A percentile compares a stretch with the other conserved stretches of the same genome.
These are phyloP conservation scores for Heliconius congener DNA, from an alignment of 1,140 invertebrate species.

Conservation along the genomic window DNA sequence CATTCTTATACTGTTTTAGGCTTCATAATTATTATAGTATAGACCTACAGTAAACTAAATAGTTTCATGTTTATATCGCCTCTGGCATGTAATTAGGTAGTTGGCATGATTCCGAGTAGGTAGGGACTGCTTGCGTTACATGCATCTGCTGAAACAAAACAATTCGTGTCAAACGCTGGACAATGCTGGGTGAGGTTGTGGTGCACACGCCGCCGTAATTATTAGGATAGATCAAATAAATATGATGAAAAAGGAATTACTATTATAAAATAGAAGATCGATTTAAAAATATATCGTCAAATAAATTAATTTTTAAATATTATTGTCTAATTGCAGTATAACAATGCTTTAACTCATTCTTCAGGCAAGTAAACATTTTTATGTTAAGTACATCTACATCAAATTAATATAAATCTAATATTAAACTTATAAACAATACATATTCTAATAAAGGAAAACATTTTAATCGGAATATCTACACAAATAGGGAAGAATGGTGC, in stretches of 20 bases:
- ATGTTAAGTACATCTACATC: too few relatives aligned
- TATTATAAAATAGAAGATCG: not conserved
- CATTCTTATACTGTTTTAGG: not conserved
- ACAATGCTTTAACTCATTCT: too few relatives aligned
- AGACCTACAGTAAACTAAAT: slow-evolving; percentile 20
- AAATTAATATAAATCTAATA: too few relatives aligned
- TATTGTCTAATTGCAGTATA: too few relatives aligned
- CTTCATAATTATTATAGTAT: not conserved
- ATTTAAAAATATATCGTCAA: not conserved
- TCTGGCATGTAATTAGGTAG: slow-evolving; percentile 44
- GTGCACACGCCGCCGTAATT: slow-evolving; percentile 33
- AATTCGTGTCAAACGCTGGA: slow-evolving; percentile 67
- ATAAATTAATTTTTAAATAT: too few relatives aligned
- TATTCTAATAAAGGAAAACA: not conserved
- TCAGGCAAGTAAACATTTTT: not conserved
- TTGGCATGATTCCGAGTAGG: slow-evolving; percentile 73
- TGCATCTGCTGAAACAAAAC: slow-evolving; percentile 71
- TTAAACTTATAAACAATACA: not conserved
- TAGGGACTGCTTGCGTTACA: slow-evolving; percentile 60
- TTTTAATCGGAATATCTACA: not conserved
- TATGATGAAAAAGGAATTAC: not conserved
- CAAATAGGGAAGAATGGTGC: slow-evolving; percentile 28
- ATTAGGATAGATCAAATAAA: not conserved
- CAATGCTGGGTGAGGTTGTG: slow-evolving; percentile 57
- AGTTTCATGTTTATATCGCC: slow-evolving; percentile 23